These are phyloP conservation scores for Tinamus major DNA, from an alignment of 2,797 vertebrate species.

Conservation along the genomic window DNA sequence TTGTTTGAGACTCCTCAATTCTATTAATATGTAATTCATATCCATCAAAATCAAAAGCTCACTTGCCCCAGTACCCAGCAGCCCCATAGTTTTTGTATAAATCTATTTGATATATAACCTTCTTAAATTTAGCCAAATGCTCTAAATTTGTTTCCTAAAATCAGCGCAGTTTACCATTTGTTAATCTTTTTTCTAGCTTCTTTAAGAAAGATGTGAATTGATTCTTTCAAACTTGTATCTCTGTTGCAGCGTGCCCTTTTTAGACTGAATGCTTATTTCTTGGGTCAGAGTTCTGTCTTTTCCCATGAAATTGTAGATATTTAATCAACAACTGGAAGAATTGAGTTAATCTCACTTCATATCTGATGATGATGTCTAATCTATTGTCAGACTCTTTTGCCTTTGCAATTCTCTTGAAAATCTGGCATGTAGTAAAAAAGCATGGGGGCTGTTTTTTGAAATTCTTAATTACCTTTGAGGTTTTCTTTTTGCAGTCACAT, in stretches of 20 bases:
- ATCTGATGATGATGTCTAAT: not conserved
- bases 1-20: not conserved
- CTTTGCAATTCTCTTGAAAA: not conserved
- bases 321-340: not conserved
- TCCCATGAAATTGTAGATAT: not conserved
- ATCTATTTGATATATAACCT: not conserved
- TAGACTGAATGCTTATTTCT: not conserved
- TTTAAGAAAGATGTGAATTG: not conserved
- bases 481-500: not conserved
- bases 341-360: not conserved
- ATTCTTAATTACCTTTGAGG: not conserved
- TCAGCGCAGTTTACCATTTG: not conserved
- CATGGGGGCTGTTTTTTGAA: accelerated
- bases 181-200: not conserved
- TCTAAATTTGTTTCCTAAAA: not conserved
- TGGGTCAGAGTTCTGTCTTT: not conserved
- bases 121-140: not conserved
- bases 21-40: not conserved
- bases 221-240: not conserved
- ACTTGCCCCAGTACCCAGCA: not conserved
- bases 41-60: not conserved
- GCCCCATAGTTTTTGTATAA: not conserved
- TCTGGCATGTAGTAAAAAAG: not conserved
- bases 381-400: not conserved
- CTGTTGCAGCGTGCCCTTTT: not conserved